Evolutionary conservation across 2,888 invertebrate species (phyloP), one percentile per base, ranked within the genome.

Genomic region (Xanthostigma xanthostigma): DNA sequence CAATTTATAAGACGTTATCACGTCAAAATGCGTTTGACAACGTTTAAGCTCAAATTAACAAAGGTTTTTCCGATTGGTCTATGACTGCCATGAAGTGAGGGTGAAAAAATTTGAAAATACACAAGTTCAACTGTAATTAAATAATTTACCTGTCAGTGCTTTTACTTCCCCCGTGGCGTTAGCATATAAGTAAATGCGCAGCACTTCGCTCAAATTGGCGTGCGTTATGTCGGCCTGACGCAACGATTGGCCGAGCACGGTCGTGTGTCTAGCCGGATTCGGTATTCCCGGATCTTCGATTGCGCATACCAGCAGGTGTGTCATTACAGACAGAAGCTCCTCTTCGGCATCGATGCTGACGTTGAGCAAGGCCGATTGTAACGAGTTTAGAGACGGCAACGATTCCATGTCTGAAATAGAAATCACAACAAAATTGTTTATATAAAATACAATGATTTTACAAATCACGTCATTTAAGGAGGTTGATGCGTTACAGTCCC

Each of bases 211-310:
- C 13, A 96, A 75, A 63, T 93, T 94, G 17, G 84, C 81, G 50
- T 91, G 89, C 1, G 90, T 93, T 45, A 96, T 85, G 50, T 93
- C 93, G 53, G 94, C 87, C 57, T 82, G 81, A 2, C 88, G 76
- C 44, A 96, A 75, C 53, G 91, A 91, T 67, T 95, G 93, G 0
- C 93, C 93, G 3, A 95, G 73, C 8, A 88, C 76, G 0, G 94
- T 95, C 1, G 91, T 86, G 61, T 93, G 91, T 1, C 90, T 73
- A 0, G 87, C 87, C 0, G 90, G 89, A 67, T 90, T 89, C 0
- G 90, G 89, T 51, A 91, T 89, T 1, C 90, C 93, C 3, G 84
- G 94, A 73, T 95, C 94, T 69, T 92, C 92, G 48, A 94, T 87
- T 53, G 93, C 93, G 63, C 91, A 89, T 35, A 91, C 85, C 33